Base-by-base conservation (phyloP, 2,113 vertebrate species). In the Onychorhynchus coronatus region DNA sequence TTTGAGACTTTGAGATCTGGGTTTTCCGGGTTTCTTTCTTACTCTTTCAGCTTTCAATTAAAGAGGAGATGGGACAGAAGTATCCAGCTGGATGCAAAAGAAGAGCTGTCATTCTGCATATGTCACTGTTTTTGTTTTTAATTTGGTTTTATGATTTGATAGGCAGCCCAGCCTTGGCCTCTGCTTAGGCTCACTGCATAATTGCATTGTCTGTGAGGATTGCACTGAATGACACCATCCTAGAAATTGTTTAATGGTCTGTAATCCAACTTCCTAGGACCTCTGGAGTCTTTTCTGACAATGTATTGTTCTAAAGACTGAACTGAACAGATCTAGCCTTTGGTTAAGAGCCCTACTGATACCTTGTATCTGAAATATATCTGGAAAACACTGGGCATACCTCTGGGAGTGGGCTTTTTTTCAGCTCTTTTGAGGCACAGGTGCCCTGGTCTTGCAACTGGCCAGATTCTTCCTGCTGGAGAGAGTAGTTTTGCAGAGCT, bases 1-100 rank as follows among this genome's bases (percentile, higher is more conserved):
- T 14, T 9, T 35, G 30, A 76, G 47, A 24, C 14, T 41, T 20
- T 0, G 0, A 65, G 17, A 8, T 42, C 25, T 55, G 17, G 5
- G 1, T n/a, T 83, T 78, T 47, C 25, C 23, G 19, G 13, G 31
- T 16, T 46, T 77, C 55, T 74, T 58, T 70, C 52, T 84, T 37
- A 35, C 0, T 5, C 5, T 68, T 35, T 56, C 24, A 52, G 5
- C 35, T 88, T 81, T 47, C 28, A 33, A 0, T 74, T 33, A 12
- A 82, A 56, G 24, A 77, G 12, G 25, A 77, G 12, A 30, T 17
- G 42, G 31, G 11, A 22, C 37, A n/a, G 30, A 33, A 42, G 21
- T 27, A 53, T 33, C 39, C 46, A 41, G 17, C 33, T 24, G 58
- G 30, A 66, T 44, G 37, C 46, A 68, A 55, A n/a, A 14, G 28